Evolutionary conservation across 2,797 vertebrate species (phyloP), one percentile per base, ranked within the genome.

Genomic region (Neosilurus mollespiculum): DNA sequence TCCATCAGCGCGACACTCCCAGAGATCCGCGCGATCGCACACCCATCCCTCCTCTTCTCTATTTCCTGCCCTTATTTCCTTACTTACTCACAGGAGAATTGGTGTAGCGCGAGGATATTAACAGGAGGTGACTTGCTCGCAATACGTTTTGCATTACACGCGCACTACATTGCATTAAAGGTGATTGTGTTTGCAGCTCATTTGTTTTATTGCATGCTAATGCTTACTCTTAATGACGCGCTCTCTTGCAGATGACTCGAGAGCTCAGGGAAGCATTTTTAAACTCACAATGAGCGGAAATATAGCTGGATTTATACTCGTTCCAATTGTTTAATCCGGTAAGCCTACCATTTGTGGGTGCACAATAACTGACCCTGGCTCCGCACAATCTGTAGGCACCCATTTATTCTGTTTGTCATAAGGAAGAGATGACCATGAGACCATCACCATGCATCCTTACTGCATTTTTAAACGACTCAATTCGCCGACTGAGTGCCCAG

Each of bases 111-210:
- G 56, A 22, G 26, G 16, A 58, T 30, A 58, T 34, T 30, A 56
- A 75, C 53, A 58, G 72, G 53, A 34, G 26, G 72, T 75, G 53
- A 75, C 54, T 22, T 20, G 26, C 30, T 76, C 2, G 72, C 54
- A 76, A 76, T 58, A 59, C 8, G 72, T 76, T 76, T 34, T 37
- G 72, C 54, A 59, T 76, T 76, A 76, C 72, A 59, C 4, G 4
- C 72, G 22, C 18, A 59, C 78, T 22, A 37, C 65, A 58, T 80
- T 53, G 64, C 66, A 69, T 56, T 24, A 24, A 58, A 67, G 20
- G 65, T 69, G 78, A 80, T 67, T 70, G 53, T 56, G 51, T 69
- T 80, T 59, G 66, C 51, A 69, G 78, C 66, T 56, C 65, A 69
- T 80, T 80, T 80, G 9, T 58, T 69, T 76, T 76, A 76, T 37